phyloP scores from a whole-genome alignment of 2,113 vertebrate genomes.

The Clarias magur region DNA sequence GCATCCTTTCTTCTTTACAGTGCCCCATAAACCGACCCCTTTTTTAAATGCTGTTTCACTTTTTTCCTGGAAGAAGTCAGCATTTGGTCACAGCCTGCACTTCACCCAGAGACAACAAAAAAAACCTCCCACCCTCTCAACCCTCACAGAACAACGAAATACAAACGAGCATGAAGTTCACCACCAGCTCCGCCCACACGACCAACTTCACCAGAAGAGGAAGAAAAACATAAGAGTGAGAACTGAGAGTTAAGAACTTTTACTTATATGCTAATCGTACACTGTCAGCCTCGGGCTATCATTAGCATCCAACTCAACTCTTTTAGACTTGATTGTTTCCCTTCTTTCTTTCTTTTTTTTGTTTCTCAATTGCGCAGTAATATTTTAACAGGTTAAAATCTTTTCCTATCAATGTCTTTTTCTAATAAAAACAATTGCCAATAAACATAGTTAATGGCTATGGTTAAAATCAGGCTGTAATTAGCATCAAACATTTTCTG shows the following conservation, averaged over 20 bases:
- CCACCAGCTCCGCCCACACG: not conserved
- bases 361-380: not conserved
- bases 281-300: not conserved
- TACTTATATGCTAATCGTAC: not conserved
- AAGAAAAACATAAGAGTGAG: not conserved
- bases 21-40: not conserved
- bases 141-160: not conserved
- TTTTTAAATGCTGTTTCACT: not conserved
- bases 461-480: not conserved
- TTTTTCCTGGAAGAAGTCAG: not conserved
- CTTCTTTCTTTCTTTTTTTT: not conserved
- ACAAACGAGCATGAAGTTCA: not conserved
- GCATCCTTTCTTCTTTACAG: not conserved
- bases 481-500: not conserved
- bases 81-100: not conserved
- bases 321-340: not conserved
- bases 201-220: not conserved
- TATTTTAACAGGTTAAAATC: not conserved
- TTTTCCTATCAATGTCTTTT: not conserved
- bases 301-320: not conserved
- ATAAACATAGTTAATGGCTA: not conserved
- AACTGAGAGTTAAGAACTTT: not conserved
- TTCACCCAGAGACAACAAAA: not conserved
- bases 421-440: not conserved
- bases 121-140: not conserved